Conservation (phyloP, 2,113 vertebrate genomes). For the Gopherus evgoodei region DNA sequence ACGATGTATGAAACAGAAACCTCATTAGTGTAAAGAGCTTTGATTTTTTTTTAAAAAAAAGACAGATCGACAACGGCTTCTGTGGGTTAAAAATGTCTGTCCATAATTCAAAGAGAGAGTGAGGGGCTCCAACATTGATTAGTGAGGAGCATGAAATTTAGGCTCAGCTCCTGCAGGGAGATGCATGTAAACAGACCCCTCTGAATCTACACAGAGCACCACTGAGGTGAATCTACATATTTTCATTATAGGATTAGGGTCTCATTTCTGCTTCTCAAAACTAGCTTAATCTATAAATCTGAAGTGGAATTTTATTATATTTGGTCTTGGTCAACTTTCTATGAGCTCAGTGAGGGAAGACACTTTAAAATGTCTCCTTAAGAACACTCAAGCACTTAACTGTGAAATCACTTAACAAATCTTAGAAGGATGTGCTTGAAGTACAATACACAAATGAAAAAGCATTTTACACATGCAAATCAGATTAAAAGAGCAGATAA, state of each 20-base stretch:
- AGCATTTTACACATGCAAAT: conserved; percentile 54
- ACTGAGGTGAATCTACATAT: fast-evolving
- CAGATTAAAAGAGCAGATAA: conserved; percentile 48
- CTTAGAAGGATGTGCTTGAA: conserved; percentile 1
- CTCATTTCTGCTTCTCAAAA: conserved; percentile 28
- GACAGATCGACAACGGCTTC: neutral
- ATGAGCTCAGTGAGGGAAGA: conserved; percentile 12
- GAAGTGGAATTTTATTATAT: neutral
- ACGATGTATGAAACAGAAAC: neutral
- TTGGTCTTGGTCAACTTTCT: neutral
- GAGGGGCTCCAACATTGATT: neutral
- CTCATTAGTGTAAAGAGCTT: neutral
- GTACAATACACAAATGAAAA: conserved; percentile 65
- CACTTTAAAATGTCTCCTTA: conserved; percentile 28
- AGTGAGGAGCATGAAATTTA: neutral
- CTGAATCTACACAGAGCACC: neutral
- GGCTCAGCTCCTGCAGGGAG: neutral
- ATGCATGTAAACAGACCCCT: neutral
- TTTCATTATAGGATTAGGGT: neutral
- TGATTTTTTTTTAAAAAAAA: neutral
- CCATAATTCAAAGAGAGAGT: neutral
- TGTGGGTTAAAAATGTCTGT: neutral
- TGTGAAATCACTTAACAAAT: conserved; percentile 36
- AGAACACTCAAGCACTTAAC: conserved; percentile 34
- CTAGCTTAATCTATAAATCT: conserved; percentile 39